Evolutionary conservation across 2,113 vertebrate genomes (phyloP).

Genomic region (Genyomyrus donnyi): DNA sequence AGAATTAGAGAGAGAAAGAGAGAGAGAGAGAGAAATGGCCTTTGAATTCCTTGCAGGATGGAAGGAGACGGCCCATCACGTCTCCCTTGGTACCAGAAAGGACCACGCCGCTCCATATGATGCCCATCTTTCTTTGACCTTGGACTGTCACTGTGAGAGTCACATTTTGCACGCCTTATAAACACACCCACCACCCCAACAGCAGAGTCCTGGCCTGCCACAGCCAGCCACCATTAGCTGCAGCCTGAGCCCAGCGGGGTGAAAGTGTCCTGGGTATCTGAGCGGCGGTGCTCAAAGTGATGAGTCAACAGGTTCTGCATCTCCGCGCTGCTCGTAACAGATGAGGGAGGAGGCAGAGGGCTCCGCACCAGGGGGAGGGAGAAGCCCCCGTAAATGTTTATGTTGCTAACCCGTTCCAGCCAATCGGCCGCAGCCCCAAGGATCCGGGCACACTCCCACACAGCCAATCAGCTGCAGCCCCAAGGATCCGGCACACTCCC

Average conservation of each 20-base stretch:
- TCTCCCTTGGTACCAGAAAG: neutral
- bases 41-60: neutral
- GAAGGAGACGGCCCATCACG: neutral
- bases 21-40: neutral
- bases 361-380: neutral
- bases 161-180: neutral
- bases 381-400: neutral
- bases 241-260: neutral
- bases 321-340: neutral
- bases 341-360: neutral
- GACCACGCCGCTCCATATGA: neutral
- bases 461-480: neutral
- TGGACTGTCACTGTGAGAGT: neutral
- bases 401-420: neutral
- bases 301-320: neutral
- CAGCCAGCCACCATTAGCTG: neutral
- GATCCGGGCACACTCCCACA: neutral
- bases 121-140: neutral
- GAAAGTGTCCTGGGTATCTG: neutral
- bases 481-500: neutral
- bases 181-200: neutral
- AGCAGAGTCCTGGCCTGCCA: neutral
- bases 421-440: neutral
- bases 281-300: neutral
- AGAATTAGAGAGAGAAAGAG: neutral